These are phyloP conservation scores for Oostethus manadensis DNA, from an alignment of 2,113 vertebrate genomes.

Conservation along the genomic window DNA sequence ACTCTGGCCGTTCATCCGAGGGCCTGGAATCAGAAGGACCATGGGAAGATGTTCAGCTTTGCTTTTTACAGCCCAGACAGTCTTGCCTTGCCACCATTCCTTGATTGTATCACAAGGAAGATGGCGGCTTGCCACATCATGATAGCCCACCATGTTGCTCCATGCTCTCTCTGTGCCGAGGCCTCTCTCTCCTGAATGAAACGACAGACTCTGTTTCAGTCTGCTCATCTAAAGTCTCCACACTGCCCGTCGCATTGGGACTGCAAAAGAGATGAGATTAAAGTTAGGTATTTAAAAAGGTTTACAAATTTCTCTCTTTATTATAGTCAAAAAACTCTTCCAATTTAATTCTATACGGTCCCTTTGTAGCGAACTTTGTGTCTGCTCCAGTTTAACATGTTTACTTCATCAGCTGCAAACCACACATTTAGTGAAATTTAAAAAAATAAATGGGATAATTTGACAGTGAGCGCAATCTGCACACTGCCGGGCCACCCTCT, in stretches of 20 bases:
- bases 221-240: constrained; percentile 84
- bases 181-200: constrained; percentile 80
- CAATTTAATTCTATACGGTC: too few species aligned
- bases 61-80: constrained; percentile 16
- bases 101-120: constrained; percentile 27
- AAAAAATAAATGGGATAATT: constrained; percentile 9
- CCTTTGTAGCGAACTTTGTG: neutral
- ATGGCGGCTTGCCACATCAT: constrained; percentile 30
- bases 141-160: constrained; percentile 76
- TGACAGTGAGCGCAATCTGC: constrained; percentile 3
- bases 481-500: neutral
- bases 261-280: constrained; percentile 44
- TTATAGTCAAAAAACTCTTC: too few species aligned
- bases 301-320: too few species aligned
- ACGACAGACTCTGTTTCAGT: constrained; percentile 85
- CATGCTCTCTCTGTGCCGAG: constrained; percentile 77
- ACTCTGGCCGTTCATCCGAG: constrained; percentile 73
- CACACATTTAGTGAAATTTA: constrained; percentile 3
- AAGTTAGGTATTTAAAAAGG: neutral
- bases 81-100: constrained; percentile 14
- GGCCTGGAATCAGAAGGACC: constrained; percentile 39
- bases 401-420: neutral
- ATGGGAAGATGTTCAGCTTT: constrained; percentile 6
- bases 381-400: neutral
- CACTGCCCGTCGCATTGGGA: constrained; percentile 82